phyloP scores from a whole-genome alignment of 1,140 invertebrate genomes.

The Apolygus lucorum region DNA sequence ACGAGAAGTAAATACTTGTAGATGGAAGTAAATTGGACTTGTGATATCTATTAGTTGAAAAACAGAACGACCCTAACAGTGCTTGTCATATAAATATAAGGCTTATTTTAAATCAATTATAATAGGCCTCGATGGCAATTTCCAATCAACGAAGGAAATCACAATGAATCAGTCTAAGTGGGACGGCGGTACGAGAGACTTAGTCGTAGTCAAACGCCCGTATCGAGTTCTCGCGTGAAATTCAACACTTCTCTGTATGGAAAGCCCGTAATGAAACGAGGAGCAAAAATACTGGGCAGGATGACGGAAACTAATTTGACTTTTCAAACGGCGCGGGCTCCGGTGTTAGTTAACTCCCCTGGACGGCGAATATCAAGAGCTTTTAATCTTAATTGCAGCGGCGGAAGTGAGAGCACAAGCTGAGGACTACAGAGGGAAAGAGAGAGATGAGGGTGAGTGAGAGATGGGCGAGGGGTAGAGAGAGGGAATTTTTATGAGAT shows the following conservation, averaged over 20 bases:
- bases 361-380: slow-evolving; percentile 16
- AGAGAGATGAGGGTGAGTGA: background rate
- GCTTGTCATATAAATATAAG: too few species aligned
- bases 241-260: background rate
- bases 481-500: slow-evolving; percentile 15
- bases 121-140: too few species aligned
- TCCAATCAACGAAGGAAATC: too few species aligned
- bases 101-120: too few species aligned
- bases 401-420: slow-evolving; percentile 4
- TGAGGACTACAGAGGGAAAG: background rate
- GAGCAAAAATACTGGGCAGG: background rate
- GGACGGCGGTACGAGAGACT: too few species aligned
- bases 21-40: too few species aligned
- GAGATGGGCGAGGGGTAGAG: background rate
- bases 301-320: slow-evolving; percentile 16
- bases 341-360: slow-evolving; percentile 11
- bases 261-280: background rate
- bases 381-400: slow-evolving; percentile 12
- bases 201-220: too few species aligned
- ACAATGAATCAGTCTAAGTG: too few species aligned
- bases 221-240: too few species aligned
- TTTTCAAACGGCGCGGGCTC: background rate
- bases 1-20: too few species aligned
- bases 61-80: too few species aligned
- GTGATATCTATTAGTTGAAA: too few species aligned